A percentile compares a stretch with the other conserved stretches of the same genome.
Conservation (phyloP, 1,140 invertebrate species). For the Ylistrum balloti region DNA sequence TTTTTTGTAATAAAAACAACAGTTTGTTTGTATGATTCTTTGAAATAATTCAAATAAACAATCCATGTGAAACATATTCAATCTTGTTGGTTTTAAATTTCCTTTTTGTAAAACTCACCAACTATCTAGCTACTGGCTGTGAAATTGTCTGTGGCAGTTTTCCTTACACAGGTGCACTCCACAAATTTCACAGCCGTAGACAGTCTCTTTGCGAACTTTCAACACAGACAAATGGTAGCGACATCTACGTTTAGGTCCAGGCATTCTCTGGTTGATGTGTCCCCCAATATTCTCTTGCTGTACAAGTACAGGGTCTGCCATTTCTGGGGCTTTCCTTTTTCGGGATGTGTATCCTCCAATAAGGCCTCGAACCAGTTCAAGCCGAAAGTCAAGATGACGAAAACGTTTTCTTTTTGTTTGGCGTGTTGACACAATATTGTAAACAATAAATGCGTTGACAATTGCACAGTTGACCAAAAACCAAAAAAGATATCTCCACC, state of each 20-base stretch:
- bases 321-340: not conserved
- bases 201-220: not conserved
- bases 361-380: too few relatives aligned
- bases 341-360: too few relatives aligned
- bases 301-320: not conserved
- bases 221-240: not conserved
- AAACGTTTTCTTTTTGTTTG: not conserved
- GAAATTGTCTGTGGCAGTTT: conserved; percentile 75
- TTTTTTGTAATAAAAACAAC: not conserved
- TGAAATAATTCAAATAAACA: too few relatives aligned
- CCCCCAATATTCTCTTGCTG: not conserved
- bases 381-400: not conserved
- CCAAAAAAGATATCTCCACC: conserved; percentile 48
- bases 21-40: not conserved
- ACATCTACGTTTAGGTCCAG: conserved; percentile 19
- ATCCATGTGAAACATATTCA: too few relatives aligned
- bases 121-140: conserved; percentile 72
- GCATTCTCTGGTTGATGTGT: not conserved
- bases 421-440: not conserved
- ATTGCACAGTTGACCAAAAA: conserved; percentile 44
- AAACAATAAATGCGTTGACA: conserved; percentile 48
- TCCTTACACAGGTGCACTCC: conserved; percentile 33
- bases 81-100: too few relatives aligned
- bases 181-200: conserved; percentile 42
- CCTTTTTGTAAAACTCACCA: too few relatives aligned